Evolutionary conservation across 1,140 invertebrate species (phyloP).

Genomic region (Papilio helenus): DNA sequence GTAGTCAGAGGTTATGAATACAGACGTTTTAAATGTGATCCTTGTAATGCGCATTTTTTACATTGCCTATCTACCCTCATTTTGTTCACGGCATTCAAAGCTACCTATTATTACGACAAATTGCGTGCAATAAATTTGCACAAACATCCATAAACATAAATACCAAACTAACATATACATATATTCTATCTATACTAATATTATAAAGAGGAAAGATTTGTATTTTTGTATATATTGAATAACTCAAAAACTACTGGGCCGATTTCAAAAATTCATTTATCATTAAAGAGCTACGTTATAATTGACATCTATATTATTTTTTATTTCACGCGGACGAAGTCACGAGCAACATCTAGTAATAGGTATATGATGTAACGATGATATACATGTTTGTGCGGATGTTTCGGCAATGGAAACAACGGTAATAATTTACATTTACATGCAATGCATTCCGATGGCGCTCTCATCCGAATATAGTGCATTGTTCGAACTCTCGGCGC

Average conservation of each 20-base stretch:
- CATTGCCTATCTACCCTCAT: slow-evolving; percentile 5
- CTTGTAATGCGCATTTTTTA: neutral
- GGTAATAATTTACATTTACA: neutral
- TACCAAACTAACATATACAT: neutral
- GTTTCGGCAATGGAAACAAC: neutral
- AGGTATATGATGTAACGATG: too few species aligned
- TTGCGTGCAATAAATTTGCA: slow-evolving; percentile 27
- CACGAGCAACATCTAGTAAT: too few species aligned
- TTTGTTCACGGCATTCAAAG: neutral
- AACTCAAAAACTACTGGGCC: too few species aligned
- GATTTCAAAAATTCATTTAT: too few species aligned
- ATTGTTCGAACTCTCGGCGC: slow-evolving; percentile 33
- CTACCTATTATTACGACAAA: slow-evolving; percentile 19
- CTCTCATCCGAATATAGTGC: slow-evolving; percentile 28
- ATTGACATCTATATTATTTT: too few species aligned
- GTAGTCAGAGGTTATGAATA: neutral
- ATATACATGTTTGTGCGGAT: neutral
- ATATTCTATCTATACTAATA: too few species aligned
- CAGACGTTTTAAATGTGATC: neutral
- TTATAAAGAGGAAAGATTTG: too few species aligned
- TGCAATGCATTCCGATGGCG: slow-evolving; percentile 6
- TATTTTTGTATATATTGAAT: too few species aligned
- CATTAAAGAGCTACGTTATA: too few species aligned
- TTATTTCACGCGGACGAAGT: too few species aligned
- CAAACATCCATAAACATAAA: neutral